Evolutionary conservation across 1,140 invertebrate species (phyloP), one percentile per base, ranked within the genome.

Genomic region (Paraescarpia echinospica): DNA sequence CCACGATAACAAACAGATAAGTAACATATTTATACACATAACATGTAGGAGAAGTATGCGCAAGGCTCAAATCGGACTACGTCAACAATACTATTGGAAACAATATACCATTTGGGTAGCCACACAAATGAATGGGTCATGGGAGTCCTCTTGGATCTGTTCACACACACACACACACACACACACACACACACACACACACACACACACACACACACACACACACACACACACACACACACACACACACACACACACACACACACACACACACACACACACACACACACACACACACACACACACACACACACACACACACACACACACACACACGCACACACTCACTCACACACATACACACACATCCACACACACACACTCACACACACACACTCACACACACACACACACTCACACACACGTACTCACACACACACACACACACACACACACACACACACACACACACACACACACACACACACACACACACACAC

Each of bases 231-330:
- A 89, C 92, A 92, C 92, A 89, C 92, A 92, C 92, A 89, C 51
- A 51, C 51, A 89, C 92, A 92, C 92, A 92, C 92, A 92, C 89
- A 92, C 89, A 92, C 89, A 92, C 92, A 91, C 35, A 77, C 92
- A 92, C 89, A 92, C 92, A 92, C 92, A 92, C 92, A 92, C 92
- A 92, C 92, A 92, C 92, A 92, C 92, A 92, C 92, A n/a, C 89
- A 92, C 89, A 92, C 92, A 93, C 92, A 89, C 93, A 93, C 93
- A 48, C 92, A 93, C 92, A 88, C 92, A 93, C 92, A 88, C 92
- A 93, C 92, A 93, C 92, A 91, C 89, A 41, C 51, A 90, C 90
- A 35, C 59, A 59, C 48, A 35, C 92, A 93, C 89, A 34, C 93
- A 88, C 92, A 90, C 41, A 35, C 90, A 35, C 59, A 59, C 48